These are phyloP conservation scores for human (Homo sapiens) DNA, from an alignment of 2,113 vertebrate genomes.

Conservation along the genomic window GRCh38 chr18:33837501-33838000, in stretches of 20 bases:
- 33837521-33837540: not conserved
- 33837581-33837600: not conserved
- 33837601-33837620: not conserved
- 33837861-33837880: not conserved
- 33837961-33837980: not conserved
- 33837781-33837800: not conserved
- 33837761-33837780: not conserved
- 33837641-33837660: not conserved
- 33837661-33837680: not conserved
- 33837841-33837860: not conserved
- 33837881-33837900: constrained; percentile 11
- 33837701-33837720: not conserved
- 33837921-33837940: not conserved
- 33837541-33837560: not conserved
- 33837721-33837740: not conserved
- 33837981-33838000: not conserved
- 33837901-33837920: not conserved
- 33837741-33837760: not conserved
- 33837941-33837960: constrained; percentile 1
- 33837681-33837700: not conserved
- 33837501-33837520: not conserved
- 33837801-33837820: not conserved
- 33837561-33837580: not conserved
- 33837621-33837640: not conserved
- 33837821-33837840: not conserved